A percentile compares a stretch with the other conserved stretches of the same genome.
These are phyloP conservation scores for Cantharis lateralis DNA, from an alignment of 2,888 invertebrate genomes.

Conservation along the genomic window DNA sequence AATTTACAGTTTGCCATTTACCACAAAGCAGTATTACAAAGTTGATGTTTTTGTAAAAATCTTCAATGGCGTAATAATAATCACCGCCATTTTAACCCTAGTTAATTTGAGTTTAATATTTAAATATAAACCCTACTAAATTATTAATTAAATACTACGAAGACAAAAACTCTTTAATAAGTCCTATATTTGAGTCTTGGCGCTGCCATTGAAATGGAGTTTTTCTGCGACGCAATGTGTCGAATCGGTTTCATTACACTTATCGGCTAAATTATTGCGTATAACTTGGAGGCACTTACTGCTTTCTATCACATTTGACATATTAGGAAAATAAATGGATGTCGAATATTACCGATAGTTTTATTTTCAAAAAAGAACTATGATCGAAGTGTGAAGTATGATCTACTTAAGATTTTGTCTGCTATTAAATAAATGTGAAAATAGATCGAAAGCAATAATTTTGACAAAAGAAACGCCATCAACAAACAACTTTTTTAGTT, in stretches of 20 bases:
- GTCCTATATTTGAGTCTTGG: not conserved
- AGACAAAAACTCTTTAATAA: not conserved
- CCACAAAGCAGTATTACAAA: slow-evolving; percentile 26
- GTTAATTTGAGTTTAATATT: not conserved
- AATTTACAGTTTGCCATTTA: slow-evolving; percentile 33
- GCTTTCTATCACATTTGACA: not conserved
- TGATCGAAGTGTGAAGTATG: slow-evolving; percentile 8
- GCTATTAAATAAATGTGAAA: slow-evolving; percentile 26
- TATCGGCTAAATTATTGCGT: not conserved
- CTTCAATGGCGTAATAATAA: not conserved
- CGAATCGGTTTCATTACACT: not conserved
- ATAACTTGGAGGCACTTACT: not conserved
- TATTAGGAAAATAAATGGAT: not conserved
- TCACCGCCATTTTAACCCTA: not conserved
- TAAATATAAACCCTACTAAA: not conserved
- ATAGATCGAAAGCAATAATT: slow-evolving; percentile 21
- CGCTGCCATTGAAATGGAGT: not conserved
- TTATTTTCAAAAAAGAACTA: not conserved
- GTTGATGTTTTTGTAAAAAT: slow-evolving; percentile 8
- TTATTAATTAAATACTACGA: not conserved
- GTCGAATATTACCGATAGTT: not conserved
- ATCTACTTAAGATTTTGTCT: slow-evolving; percentile 11
- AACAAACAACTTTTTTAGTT: slow-evolving; percentile 8
- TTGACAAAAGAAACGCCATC: slow-evolving; percentile 20
- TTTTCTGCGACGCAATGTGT: not conserved